Percentiles rank a stretch among this genome's conserved stretches.
Evolutionary conservation across 2,113 vertebrate genomes (phyloP).

Genomic region (Chloropsis hardwickii): DNA sequence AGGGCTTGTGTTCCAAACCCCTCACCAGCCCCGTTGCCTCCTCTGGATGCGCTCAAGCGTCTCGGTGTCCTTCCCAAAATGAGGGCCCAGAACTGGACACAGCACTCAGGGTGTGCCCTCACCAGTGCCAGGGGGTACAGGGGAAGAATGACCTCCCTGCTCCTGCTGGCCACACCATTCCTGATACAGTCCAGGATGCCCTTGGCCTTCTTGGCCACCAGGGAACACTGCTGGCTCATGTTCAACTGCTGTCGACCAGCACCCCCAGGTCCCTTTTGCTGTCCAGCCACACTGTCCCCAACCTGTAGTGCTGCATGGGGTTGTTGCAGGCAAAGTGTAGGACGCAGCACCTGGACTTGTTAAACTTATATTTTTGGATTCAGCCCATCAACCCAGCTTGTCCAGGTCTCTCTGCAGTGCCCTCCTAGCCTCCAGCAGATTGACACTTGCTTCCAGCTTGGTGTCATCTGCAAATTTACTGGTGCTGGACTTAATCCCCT

Average conservation of each 20-base stretch:
- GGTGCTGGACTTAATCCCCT: not conserved
- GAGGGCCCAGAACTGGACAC: not conserved
- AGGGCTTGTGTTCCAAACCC: not conserved
- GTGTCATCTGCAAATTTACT: not conserved
- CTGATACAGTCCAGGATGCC: not conserved
- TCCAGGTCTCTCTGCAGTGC: not conserved
- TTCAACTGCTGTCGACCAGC: rapidly evolving
- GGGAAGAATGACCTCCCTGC: not conserved
- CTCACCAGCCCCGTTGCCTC: not conserved
- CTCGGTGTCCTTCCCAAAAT: rapidly evolving
- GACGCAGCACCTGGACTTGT: not conserved
- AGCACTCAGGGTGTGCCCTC: rapidly evolving
- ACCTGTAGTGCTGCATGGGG: not conserved
- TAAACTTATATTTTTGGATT: not conserved
- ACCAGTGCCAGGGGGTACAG: rapidly evolving
- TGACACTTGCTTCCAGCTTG: not conserved
- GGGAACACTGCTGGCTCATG: not conserved
- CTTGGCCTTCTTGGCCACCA: not conserved
- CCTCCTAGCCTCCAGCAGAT: not conserved
- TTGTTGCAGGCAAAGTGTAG: not conserved
- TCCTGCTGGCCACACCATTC: not conserved
- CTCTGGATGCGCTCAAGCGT: rapidly evolving
- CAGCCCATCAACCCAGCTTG: not conserved
- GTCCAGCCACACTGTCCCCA: not conserved
- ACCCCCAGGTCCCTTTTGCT: rapidly evolving